Conservation (phyloP, 1,140 invertebrate genomes). For the Drosophila arawakana region DNA sequence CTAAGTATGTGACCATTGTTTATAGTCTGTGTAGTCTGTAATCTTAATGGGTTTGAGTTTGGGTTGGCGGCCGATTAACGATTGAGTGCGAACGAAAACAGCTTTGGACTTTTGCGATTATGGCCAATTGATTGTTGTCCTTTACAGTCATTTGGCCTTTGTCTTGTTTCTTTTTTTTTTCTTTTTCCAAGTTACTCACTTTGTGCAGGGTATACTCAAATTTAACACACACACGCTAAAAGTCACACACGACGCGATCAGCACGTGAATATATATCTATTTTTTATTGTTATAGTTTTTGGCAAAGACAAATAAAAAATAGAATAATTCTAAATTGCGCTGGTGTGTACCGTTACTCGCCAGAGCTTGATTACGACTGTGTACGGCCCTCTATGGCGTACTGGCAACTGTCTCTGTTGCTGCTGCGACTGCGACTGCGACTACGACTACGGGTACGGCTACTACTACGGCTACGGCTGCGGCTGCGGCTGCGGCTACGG, state of each 20-base stretch:
- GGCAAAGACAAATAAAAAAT: background rate
- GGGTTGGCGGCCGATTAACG: constrained; percentile 62
- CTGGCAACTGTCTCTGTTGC: constrained; percentile 29
- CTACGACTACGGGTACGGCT: background rate
- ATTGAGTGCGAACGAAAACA: constrained; percentile 21
- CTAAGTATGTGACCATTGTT: constrained; percentile 14
- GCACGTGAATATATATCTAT: constrained; percentile 20
- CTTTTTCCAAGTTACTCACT: constrained; percentile 19
- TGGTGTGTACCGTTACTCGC: constrained; percentile 66
- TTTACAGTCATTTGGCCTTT: constrained; percentile 9
- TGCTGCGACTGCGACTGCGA: constrained; percentile 16
- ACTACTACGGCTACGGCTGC: constrained; percentile 2
- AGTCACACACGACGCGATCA: constrained; percentile 8
- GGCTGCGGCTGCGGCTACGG: constrained; percentile 10
- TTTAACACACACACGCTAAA: background rate
- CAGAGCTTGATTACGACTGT: constrained; percentile 70
- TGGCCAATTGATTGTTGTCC: constrained; percentile 2
- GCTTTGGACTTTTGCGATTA: constrained; percentile 2
- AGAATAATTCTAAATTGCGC: constrained; percentile 44
- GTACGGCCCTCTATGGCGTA: constrained; percentile 45
- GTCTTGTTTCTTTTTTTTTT: background rate
- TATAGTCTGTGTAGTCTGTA: constrained; percentile 35
- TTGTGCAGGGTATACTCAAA: constrained; percentile 10
- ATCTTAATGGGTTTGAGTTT: constrained; percentile 55
- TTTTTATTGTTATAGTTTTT: background rate